Evolutionary conservation across 2,888 invertebrate genomes (phyloP).

Genomic region (Seira musarum): DNA sequence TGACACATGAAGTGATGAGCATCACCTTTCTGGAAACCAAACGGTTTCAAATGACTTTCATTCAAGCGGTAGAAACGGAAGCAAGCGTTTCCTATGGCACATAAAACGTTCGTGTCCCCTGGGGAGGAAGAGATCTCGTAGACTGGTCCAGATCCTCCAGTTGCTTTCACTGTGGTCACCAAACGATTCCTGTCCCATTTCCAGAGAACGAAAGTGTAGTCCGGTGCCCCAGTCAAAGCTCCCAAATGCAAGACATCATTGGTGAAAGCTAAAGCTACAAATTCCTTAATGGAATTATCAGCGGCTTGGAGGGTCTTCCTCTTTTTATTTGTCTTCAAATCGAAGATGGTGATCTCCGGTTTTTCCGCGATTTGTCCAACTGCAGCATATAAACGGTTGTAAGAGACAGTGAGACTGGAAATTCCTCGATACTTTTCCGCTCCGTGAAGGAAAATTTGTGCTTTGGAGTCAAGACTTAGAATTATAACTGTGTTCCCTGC

Average conservation of each 20-base stretch:
- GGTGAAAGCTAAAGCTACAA: conserved; percentile 81
- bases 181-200: conserved; percentile 88
- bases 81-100: conserved; percentile 78
- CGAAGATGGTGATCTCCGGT: conserved; percentile 73
- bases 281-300: conserved; percentile 76
- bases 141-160: conserved; percentile 79
- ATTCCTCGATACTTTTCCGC: conserved; percentile 72
- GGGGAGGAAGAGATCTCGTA: conserved; percentile 85
- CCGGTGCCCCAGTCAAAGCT: conserved; percentile 86
- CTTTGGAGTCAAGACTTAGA: conserved; percentile 73
- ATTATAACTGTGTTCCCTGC: conserved; percentile 73
- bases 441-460: conserved; percentile 72
- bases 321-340: conserved; percentile 73
- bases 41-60: conserved; percentile 86
- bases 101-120: conserved; percentile 82
- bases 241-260: conserved; percentile 85
- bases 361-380: conserved; percentile 73
- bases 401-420: conserved; percentile 61
- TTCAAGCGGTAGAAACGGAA: conserved; percentile 84
- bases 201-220: conserved; percentile 86
- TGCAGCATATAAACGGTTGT: conserved; percentile 68
- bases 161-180: conserved; percentile 82
- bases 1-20: conserved; percentile 82
- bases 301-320: conserved; percentile 72
- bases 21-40: conserved; percentile 88